These are phyloP conservation scores for Emys orbicularis DNA, from an alignment of 2,797 vertebrate genomes.

Conservation along the genomic window DNA sequence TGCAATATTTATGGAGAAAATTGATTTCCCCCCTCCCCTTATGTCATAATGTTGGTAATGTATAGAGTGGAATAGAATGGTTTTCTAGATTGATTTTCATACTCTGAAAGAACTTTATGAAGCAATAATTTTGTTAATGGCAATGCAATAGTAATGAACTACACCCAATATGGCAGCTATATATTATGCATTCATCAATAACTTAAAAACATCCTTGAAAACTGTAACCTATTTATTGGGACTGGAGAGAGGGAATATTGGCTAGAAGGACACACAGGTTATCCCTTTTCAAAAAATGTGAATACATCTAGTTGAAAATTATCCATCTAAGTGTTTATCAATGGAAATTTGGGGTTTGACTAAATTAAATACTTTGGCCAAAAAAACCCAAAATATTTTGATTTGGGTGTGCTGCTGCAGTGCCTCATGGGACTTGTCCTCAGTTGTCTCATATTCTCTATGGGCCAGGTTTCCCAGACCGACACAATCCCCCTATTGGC, in stretches of 20 bases:
- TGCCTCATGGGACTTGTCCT: neutral
- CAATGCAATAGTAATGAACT: neutral
- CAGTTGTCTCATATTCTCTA: neutral
- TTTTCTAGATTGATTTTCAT: neutral
- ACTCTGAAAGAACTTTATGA: neutral
- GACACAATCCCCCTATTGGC: neutral
- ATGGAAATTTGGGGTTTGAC: neutral
- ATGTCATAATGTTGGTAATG: neutral
- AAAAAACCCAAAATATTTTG: neutral
- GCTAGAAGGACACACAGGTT: neutral
- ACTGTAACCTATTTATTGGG: neutral
- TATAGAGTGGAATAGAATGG: neutral
- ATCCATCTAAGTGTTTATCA: neutral
- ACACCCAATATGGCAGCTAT: neutral
- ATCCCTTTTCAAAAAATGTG: neutral
- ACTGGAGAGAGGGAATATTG: neutral
- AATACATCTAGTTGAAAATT: neutral
- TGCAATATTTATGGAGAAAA: neutral
- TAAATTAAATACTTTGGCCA: neutral
- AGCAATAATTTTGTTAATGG: neutral
- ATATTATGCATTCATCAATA: neutral
- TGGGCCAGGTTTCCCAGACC: neutral
- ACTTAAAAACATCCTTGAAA: neutral
- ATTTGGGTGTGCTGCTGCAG: neutral
- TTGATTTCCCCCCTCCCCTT: neutral